phyloP scores from a whole-genome alignment of 2,888 invertebrate species.

The Rhamnusium bicolor region DNA sequence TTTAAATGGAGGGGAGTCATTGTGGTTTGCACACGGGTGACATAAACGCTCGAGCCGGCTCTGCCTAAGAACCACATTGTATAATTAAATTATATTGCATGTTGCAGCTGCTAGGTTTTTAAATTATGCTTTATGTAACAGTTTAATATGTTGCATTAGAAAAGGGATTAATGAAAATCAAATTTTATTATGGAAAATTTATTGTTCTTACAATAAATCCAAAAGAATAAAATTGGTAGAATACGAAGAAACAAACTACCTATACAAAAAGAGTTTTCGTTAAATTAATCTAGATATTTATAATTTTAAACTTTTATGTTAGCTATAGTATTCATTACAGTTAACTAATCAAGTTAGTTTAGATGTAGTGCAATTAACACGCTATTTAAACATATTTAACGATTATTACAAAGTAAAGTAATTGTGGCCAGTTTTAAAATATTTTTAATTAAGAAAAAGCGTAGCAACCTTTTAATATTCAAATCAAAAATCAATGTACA shows the following conservation, averaged over 20 bases:
- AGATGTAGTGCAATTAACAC: conserved; percentile 17
- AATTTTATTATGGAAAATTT: conserved; percentile 50
- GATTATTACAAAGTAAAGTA: conserved; percentile 21
- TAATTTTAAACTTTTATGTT: conserved; percentile 27
- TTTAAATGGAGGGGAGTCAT: no score
- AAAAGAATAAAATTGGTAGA: conserved; percentile 45
- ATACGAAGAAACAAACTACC: conserved; percentile 50
- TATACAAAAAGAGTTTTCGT: conserved; percentile 49
- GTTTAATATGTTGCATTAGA: not conserved
- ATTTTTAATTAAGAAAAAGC: conserved; percentile 26
- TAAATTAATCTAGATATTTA: conserved; percentile 31
- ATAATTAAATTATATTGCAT: no score
- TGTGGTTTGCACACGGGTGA: no score
- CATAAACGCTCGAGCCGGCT: no score
- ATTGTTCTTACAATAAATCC: conserved; percentile 51
- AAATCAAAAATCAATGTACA: conserved; percentile 12
- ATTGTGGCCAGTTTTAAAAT: conserved; percentile 24
- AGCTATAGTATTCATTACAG: conserved; percentile 25
- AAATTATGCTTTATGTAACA: no score
- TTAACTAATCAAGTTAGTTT: conserved; percentile 25
- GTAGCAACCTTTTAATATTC: conserved; percentile 12
- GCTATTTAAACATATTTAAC: conserved; percentile 17
- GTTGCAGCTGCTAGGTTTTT: no score
- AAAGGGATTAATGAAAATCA: conserved; percentile 14
- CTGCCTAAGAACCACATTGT: no score